Percentiles rank a stretch among this genome's conserved stretches.
Evolutionary conservation across 2,888 invertebrate genomes (phyloP).

Genomic region (Nymphalis urticae): DNA sequence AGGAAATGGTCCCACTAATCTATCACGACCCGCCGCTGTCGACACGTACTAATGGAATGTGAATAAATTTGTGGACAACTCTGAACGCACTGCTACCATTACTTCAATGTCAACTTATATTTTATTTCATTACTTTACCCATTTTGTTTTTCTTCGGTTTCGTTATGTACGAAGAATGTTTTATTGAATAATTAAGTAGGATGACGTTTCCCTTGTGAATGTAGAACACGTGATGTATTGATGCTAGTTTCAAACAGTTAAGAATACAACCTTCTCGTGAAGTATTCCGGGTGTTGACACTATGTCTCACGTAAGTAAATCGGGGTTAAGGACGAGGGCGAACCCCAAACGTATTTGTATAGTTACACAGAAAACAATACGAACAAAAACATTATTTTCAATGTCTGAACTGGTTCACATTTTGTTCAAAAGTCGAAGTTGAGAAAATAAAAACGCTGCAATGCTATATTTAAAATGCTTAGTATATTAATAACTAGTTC

Average conservation of each 20-base stretch:
- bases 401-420: background rate
- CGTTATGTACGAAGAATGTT: background rate
- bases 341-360: too few relatives aligned
- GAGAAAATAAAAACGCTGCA: background rate
- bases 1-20: conserved; percentile 59
- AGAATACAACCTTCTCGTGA: too few relatives aligned
- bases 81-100: conserved; percentile 29
- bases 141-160: background rate
- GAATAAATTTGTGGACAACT: conserved; percentile 64
- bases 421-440: background rate
- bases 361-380: too few relatives aligned
- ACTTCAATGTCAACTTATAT: conserved; percentile 27
- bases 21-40: conserved; percentile 58
- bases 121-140: conserved; percentile 18
- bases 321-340: too few relatives aligned
- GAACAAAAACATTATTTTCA: too few relatives aligned
- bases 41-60: conserved; percentile 69
- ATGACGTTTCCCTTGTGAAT: too few relatives aligned
- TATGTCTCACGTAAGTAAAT: too few relatives aligned
- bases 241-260: too few relatives aligned
- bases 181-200: too few relatives aligned
- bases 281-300: too few relatives aligned
- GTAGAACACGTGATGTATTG: too few relatives aligned
- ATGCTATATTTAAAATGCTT: background rate
- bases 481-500: background rate